Conservation (phyloP, 2,888 invertebrate genomes). For the Xestia ashworthii region DNA sequence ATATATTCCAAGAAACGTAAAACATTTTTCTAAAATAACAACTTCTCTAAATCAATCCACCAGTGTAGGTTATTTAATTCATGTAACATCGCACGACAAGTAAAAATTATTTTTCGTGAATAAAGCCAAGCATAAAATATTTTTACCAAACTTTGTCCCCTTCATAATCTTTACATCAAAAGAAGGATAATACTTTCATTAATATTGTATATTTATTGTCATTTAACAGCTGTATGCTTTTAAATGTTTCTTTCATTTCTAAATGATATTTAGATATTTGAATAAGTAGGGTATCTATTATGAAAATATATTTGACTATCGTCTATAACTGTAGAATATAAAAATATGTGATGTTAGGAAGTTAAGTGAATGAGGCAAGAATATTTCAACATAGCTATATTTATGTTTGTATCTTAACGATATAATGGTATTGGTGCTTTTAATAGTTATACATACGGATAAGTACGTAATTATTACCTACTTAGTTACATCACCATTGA, state of each 20-base stretch:
- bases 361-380: conserved; percentile 81
- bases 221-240: conserved; percentile 68
- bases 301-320: conserved; percentile 75
- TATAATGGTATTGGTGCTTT: conserved; percentile 58
- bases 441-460: conserved; percentile 49
- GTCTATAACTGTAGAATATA: conserved; percentile 71
- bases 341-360: conserved; percentile 81
- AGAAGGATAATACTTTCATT: conserved; percentile 37
- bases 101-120: conserved; percentile 10
- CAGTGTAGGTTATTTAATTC: conserved; percentile 15
- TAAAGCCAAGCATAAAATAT: conserved; percentile 5
- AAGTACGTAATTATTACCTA: conserved; percentile 59
- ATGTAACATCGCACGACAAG: neutral
- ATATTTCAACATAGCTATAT: conserved; percentile 77
- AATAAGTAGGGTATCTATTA: conserved; percentile 72
- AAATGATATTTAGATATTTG: conserved; percentile 45
- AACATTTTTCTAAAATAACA: conserved; percentile 7
- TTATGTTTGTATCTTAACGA: conserved; percentile 44
- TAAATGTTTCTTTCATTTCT: conserved; percentile 48
- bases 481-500: conserved; percentile 57
- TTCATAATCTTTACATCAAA: conserved; percentile 27
- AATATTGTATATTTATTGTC: conserved; percentile 69
- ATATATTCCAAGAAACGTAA: conserved; percentile 20
- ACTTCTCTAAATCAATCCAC: conserved; percentile 15
- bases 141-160: conserved; percentile 3